Percentiles rank a stretch among this genome's conserved stretches.
Conservation (phyloP, 2,797 vertebrate genomes). For the Mus spretus region DNA sequence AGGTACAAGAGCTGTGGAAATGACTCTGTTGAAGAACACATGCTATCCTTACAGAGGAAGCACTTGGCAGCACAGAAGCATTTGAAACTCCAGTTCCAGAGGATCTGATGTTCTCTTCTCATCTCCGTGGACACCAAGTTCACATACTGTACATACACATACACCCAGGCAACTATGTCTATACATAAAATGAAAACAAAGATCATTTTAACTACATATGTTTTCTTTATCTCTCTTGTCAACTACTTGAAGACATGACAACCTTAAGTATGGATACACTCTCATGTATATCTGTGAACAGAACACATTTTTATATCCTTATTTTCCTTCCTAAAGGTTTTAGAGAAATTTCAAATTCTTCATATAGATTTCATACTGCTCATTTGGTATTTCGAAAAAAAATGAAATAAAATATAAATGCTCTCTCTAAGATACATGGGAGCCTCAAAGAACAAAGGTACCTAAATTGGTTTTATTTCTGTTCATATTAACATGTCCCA, state of each 20-base stretch:
- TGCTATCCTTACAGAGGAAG: neutral
- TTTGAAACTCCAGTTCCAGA: neutral
- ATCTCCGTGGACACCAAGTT: neutral
- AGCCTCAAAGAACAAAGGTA: slow-evolving; percentile 53
- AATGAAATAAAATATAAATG: neutral
- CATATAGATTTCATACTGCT: neutral
- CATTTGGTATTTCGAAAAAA: slow-evolving; percentile 5
- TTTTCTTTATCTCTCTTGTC: neutral
- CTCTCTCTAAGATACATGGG: neutral
- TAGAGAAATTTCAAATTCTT: slow-evolving; percentile 18
- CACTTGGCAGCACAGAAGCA: neutral
- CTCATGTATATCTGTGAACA: neutral
- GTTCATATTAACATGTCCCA: slow-evolving; percentile 18
- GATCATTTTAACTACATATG: neutral
- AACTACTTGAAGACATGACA: neutral
- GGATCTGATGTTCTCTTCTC: neutral
- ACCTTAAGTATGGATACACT: neutral
- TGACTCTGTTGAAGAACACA: neutral
- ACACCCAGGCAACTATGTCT: neutral
- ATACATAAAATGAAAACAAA: neutral
- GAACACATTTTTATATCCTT: neutral
- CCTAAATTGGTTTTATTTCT: slow-evolving; percentile 34
- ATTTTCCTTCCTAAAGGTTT: neutral
- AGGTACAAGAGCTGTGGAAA: neutral
- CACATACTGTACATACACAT: neutral